phyloP scores from a whole-genome alignment of 2,113 vertebrate species.

The Coregonus clupeaformis region DNA sequence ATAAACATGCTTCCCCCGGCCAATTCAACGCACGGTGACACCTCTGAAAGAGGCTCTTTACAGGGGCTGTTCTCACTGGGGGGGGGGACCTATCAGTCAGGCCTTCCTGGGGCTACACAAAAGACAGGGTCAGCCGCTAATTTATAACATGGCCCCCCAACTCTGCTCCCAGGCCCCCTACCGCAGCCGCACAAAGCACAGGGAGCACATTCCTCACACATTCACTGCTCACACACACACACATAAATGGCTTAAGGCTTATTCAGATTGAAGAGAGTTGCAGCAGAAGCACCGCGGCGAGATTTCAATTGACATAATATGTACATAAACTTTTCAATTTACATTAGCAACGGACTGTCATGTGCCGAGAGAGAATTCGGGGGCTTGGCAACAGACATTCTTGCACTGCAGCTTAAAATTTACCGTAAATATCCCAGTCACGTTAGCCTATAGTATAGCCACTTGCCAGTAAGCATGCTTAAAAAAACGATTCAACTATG shows the following conservation, averaged over 20 bases:
- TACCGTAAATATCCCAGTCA: too few relatives aligned
- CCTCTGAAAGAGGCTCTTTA: conserved; percentile 75
- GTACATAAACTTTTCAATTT: too few relatives aligned
- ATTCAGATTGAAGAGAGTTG: too few relatives aligned
- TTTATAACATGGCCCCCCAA: conserved; percentile 71
- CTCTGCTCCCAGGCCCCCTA: conserved; percentile 73
- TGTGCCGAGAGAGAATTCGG: too few relatives aligned
- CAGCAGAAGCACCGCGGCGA: too few relatives aligned
- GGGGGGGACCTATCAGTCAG: conserved; percentile 48
- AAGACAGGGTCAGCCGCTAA: conserved; percentile 73
- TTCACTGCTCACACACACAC: conserved; percentile 5
- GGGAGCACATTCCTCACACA: conserved; percentile 32
- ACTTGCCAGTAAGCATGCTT: too few relatives aligned
- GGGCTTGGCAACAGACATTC: too few relatives aligned
- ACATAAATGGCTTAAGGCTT: neutral
- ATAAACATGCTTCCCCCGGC: conserved; percentile 86
- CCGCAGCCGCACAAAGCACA: conserved; percentile 51
- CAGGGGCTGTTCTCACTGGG: conserved; percentile 64
- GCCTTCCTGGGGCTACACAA: conserved; percentile 70
- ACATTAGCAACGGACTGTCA: too few relatives aligned
- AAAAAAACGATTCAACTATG: too few relatives aligned
- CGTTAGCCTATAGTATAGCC: too few relatives aligned
- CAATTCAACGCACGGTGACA: conserved; percentile 83
- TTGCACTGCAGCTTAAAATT: too few relatives aligned
- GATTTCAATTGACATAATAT: too few relatives aligned